Evolutionary conservation across 2,797 vertebrate genomes (phyloP).

Genomic region (Semotilus atromaculatus): DNA sequence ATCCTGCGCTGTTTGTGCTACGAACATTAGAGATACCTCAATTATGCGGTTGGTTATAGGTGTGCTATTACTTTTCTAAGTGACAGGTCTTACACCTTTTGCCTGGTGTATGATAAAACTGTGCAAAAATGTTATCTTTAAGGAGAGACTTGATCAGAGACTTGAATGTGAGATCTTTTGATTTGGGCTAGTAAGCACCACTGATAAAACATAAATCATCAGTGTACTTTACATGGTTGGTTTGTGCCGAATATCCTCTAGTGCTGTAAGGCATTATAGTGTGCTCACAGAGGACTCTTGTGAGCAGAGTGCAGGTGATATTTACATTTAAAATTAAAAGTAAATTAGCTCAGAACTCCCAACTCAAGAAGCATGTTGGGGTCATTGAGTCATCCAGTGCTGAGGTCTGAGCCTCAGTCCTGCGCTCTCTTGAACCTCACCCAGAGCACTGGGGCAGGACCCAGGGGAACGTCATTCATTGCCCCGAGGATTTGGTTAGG

Average conservation of each 20-base stretch:
- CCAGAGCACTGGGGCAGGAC: constrained; percentile 57
- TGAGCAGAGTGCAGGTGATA: constrained; percentile 13
- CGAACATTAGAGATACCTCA: neutral
- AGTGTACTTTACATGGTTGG: neutral
- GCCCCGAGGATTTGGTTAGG: constrained; percentile 56
- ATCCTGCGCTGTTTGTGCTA: neutral
- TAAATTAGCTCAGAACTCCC: constrained; percentile 21
- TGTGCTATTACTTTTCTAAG: neutral
- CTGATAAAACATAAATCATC: neutral
- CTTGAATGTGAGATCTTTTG: neutral
- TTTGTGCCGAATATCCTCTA: neutral
- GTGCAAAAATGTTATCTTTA: neutral
- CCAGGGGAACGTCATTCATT: constrained; percentile 66
- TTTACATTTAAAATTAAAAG: constrained; percentile 28
- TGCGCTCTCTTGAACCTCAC: constrained; percentile 20
- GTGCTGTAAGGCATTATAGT: neutral
- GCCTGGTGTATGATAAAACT: too few relatives aligned
- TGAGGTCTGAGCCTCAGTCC: constrained; percentile 14
- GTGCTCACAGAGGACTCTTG: neutral
- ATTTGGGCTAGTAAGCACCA: neutral
- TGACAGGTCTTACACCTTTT: too few relatives aligned
- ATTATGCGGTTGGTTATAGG: neutral
- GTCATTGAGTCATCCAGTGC: constrained; percentile 29
- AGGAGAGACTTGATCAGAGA: neutral
- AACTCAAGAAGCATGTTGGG: constrained; percentile 26